phyloP scores from a whole-genome alignment of 2,797 vertebrate genomes.

The Graptemys geographica region DNA sequence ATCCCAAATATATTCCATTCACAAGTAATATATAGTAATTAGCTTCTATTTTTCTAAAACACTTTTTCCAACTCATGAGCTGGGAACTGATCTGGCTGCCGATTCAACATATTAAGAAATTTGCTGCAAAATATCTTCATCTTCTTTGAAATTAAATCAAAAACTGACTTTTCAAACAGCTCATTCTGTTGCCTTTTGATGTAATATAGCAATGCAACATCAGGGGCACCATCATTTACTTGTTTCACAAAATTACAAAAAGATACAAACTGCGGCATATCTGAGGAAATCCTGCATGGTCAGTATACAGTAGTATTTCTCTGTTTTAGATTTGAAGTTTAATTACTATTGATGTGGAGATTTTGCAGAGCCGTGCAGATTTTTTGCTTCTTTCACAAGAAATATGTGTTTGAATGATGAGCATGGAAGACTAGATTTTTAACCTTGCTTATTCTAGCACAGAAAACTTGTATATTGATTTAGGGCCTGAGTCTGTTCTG shows the following conservation, averaged over 20 bases:
- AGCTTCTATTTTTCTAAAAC: neutral
- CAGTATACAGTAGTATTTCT: slow-evolving; percentile 4
- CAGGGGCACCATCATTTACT: neutral
- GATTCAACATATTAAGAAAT: neutral
- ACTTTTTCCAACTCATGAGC: neutral
- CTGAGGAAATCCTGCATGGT: slow-evolving; percentile 27
- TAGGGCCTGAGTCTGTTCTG: neutral
- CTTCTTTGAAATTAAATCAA: neutral
- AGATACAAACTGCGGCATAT: slow-evolving; percentile 23
- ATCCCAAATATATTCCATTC: neutral
- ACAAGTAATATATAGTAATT: neutral
- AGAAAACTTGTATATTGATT: neutral
- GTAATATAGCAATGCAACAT: neutral
- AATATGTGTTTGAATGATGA: slow-evolving; percentile 50
- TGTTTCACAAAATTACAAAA: slow-evolving; percentile 25
- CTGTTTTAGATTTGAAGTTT: slow-evolving; percentile 37
- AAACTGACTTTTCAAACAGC: neutral
- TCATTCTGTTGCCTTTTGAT: rapidly evolving
- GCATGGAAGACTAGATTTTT: slow-evolving; percentile 14
- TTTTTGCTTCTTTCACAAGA: slow-evolving; percentile 52
- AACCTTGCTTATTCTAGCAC: slow-evolving; percentile 43
- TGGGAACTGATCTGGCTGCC: slow-evolving; percentile 25
- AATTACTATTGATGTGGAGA: slow-evolving; percentile 37
- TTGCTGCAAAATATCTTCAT: neutral
- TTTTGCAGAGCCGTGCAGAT: slow-evolving; percentile 52